phyloP scores from a whole-genome alignment of 2,113 vertebrate species.

The Thamnaconus septentrionalis region DNA sequence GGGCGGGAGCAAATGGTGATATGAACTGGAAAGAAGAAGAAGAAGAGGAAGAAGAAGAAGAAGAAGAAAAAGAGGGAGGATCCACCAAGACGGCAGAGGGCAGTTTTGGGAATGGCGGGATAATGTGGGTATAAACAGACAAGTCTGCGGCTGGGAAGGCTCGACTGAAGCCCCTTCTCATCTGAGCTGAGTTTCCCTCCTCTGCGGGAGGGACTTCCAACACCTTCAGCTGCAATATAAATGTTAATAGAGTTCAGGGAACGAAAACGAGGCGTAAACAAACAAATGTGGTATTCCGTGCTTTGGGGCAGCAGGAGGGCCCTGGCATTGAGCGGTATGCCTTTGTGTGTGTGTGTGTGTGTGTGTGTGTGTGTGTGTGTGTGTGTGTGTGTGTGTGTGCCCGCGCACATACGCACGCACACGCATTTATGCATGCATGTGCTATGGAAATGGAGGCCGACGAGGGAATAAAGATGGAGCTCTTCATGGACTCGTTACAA shows the following conservation, averaged over 20 bases:
- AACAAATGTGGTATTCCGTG: conserved; percentile 76
- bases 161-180: conserved; percentile 72
- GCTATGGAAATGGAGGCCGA: conserved; percentile 31
- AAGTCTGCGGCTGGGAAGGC: conserved; percentile 65
- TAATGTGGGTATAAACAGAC: conserved; percentile 72
- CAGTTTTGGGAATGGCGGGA: conserved; percentile 67
- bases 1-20: conserved; percentile 66
- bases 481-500: conserved; percentile 36
- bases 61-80: conserved; percentile 22
- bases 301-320: conserved; percentile 69
- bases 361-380: conserved; percentile 9
- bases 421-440: conserved; percentile 37
- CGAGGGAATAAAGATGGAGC: conserved; percentile 49
- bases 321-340: conserved; percentile 54
- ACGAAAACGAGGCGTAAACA: conserved; percentile 77
- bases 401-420: conserved; percentile 7
- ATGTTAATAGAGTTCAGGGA: conserved; percentile 82
- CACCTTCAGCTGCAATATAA: conserved; percentile 81
- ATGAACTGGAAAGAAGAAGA: conserved; percentile 54
- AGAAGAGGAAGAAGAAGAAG: conserved; percentile 11
- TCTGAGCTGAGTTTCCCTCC: conserved; percentile 60
- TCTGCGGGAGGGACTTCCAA: conserved; percentile 74
- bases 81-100: conserved; percentile 53
- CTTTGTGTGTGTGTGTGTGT: conserved; percentile 22
- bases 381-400: conserved; percentile 22